Evolutionary conservation across 2,797 vertebrate species (phyloP), one percentile per base, ranked within the genome.

Genomic region (Falco novaeseelandiae): DNA sequence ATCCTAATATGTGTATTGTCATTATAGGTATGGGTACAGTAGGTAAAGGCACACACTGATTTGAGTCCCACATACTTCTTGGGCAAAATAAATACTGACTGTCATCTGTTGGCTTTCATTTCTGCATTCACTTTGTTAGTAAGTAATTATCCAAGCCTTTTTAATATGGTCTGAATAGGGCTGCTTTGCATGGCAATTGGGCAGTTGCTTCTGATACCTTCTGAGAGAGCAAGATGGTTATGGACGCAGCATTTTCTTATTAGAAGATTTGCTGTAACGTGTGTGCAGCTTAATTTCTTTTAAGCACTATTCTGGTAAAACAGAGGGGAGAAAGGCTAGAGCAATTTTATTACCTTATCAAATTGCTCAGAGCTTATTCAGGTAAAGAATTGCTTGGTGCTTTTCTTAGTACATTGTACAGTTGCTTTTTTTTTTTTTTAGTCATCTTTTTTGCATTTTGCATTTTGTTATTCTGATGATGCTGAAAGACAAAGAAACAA

Each of bases 361-460:
- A 97, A 94, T 86, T 91, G 58, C 73, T 96, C 84, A 93, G 63
- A 90, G 83, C 19, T 67, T 97, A 81, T 94, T 95, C 93, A 97
- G 94, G 76, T 93, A 91, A 96, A 94, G 82, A 96, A 93, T 95
- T 77, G 87, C 71, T 73, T 46, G 38, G 6, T 93, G 46, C 62
- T 93, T 96, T 94, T 95, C 82, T 91, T 89, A 93, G 44, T 72
- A 15, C 12, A 13, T 58, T 87, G 83, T 93, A 44, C 80, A 74
- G 86, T 95, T 97, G 81, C 34, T 71, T 91, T 95, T 91, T 91
- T 83, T 36, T 57, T 34, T 2, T 40, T 40, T 40, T 40, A 88
- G 73, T 87, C 95, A 87, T 97, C 73, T 89, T 96, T 97, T 95
- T 96, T 95, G 71, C 86, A 87, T 97, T 97, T 97, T 95, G 72